Evolutionary conservation across 2,113 vertebrate genomes (phyloP).

Genomic region (Plestiodon gilberti): DNA sequence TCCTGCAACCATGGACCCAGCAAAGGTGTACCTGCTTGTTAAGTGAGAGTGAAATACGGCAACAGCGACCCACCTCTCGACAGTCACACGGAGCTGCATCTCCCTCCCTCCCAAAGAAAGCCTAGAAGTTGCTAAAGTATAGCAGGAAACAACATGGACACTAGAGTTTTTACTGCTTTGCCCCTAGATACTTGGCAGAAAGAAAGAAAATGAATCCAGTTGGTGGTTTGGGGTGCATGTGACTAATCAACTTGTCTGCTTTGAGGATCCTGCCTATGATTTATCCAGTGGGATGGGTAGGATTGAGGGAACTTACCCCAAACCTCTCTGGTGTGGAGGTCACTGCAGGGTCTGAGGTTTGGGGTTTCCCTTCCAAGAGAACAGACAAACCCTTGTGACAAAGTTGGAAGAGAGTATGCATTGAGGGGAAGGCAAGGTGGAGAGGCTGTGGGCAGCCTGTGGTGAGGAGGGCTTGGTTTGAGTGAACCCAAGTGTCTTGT

Average conservation of each 20-base stretch:
- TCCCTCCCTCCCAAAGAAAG: not conserved
- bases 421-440: not conserved
- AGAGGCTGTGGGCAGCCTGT: not conserved
- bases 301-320: not conserved
- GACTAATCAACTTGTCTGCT: not conserved
- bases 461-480: not conserved
- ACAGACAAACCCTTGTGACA: not conserved
- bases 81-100: not conserved
- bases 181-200: not conserved
- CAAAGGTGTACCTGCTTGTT: not conserved
- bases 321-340: too few species aligned
- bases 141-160: not conserved
- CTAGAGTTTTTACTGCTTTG: not conserved
- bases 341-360: constrained; percentile 29
- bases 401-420: not conserved
- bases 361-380: constrained; percentile 11
- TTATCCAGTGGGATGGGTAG: not conserved
- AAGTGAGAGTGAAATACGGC: not conserved
- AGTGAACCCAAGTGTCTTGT: constrained; percentile 29
- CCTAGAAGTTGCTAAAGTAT: not conserved
- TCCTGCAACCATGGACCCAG: rapidly evolving
- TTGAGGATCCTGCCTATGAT: not conserved
- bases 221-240: not conserved
- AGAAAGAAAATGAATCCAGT: too few species aligned
- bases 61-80: not conserved